Evolutionary conservation across 2,113 vertebrate genomes (phyloP).

Genomic region (Rallus limicola): DNA sequence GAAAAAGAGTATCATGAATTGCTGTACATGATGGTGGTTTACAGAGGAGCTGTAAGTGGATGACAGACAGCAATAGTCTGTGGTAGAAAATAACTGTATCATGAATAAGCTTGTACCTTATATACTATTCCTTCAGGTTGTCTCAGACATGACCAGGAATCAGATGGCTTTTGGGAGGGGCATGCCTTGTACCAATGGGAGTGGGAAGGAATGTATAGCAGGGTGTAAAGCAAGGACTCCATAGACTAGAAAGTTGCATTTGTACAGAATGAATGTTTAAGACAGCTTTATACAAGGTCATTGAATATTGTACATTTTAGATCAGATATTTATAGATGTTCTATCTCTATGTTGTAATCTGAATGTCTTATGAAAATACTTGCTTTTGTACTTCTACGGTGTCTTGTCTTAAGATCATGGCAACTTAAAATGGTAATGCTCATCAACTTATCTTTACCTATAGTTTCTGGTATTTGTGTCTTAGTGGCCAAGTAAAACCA

Average conservation of each 20-base stretch:
- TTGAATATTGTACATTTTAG: not conserved
- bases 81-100: not conserved
- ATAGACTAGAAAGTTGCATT: not conserved
- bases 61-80: not conserved
- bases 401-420: not conserved
- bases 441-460: not conserved
- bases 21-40: fast-evolving
- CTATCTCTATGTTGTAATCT: not conserved
- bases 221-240: not conserved
- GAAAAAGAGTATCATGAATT: not conserved
- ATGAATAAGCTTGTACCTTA: not conserved
- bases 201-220: not conserved
- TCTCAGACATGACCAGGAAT: not conserved
- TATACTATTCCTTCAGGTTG: not conserved
- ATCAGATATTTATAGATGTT: not conserved
- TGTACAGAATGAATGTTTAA: not conserved
- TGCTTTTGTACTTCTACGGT: not conserved
- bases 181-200: not conserved
- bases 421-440: not conserved
- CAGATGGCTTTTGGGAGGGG: fast-evolving
- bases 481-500: not conserved
- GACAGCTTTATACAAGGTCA: not conserved
- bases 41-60: not conserved
- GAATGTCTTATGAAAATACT: not conserved
- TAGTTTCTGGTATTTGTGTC: not conserved